Conservation (phyloP, 2,113 vertebrate genomes). For the Empidonax alnorum region DNA sequence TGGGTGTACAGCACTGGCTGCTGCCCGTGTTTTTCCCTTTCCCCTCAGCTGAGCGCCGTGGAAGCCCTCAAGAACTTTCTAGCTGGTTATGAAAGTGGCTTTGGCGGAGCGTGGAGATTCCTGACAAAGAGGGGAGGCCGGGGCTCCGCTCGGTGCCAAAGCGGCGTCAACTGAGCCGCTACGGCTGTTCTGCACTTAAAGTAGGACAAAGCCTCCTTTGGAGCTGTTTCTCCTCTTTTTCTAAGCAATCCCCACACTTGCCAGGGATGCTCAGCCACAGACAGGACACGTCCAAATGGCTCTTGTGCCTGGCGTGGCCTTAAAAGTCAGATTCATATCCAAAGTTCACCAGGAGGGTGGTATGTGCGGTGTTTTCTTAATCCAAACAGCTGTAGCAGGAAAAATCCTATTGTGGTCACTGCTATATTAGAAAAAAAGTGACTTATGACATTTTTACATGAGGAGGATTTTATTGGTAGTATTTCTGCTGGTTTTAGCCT, state of each 20-base stretch:
- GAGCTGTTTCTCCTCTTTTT: background rate
- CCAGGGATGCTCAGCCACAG: background rate
- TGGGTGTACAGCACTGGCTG: background rate
- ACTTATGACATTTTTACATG: background rate
- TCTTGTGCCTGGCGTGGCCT: background rate
- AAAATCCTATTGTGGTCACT: background rate
- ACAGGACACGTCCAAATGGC: background rate
- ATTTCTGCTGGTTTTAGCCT: background rate
- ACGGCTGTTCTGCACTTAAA: background rate
- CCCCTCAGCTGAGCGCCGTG: background rate
- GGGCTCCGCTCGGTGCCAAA: background rate
- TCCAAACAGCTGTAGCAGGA: background rate
- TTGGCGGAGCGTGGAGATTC: background rate
- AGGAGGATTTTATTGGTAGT: background rate
- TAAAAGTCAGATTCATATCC: background rate
- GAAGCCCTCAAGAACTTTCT: background rate
- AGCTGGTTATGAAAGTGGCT: background rate
- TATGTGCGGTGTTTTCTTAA: background rate
- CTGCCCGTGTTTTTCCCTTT: background rate
- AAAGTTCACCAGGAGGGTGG: background rate
- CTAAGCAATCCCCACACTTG: fast-evolving
- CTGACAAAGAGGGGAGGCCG: background rate
- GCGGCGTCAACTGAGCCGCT: background rate
- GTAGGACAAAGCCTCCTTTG: slow-evolving; percentile 13
- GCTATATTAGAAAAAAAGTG: background rate